Percentiles rank a stretch among this genome's conserved stretches.
phyloP scores from a whole-genome alignment of 2,888 invertebrate genomes.

The Serrognathus titanus region DNA sequence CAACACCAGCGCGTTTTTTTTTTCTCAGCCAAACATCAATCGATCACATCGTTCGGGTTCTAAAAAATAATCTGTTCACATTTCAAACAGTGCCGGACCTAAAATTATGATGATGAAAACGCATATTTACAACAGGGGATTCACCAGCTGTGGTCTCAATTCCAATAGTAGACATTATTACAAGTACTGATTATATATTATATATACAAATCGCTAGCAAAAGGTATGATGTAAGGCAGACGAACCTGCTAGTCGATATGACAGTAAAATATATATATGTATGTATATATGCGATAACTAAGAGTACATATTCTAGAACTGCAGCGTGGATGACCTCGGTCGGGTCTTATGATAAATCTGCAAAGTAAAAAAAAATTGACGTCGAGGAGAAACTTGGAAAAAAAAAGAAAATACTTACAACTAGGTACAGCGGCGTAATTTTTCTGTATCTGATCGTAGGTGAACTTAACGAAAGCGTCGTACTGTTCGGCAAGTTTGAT shows the following conservation, averaged over 20 bases:
- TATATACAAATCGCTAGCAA: slow-evolving; percentile 40
- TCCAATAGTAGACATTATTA: slow-evolving; percentile 34
- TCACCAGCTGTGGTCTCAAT: slow-evolving; percentile 30
- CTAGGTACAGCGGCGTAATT: slow-evolving; percentile 54
- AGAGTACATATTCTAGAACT: slow-evolving; percentile 26
- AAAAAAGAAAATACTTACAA: slow-evolving; percentile 41
- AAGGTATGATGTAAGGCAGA: slow-evolving; percentile 31
- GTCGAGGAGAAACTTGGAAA: background rate
- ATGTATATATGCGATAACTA: slow-evolving; percentile 32
- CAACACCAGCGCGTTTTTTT: background rate
- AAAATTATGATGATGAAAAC: slow-evolving; percentile 20
- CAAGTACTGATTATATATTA: slow-evolving; percentile 19
- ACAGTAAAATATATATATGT: slow-evolving; percentile 30
- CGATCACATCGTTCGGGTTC: background rate
- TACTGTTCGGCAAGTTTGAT: slow-evolving; percentile 97
- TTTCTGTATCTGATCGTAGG: slow-evolving; percentile 93
- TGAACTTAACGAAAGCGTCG: slow-evolving; percentile 98
- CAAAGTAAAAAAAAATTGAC: slow-evolving; percentile 28
- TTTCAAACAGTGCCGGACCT: background rate
- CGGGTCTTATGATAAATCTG: slow-evolving; percentile 46
- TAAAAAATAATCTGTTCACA: background rate
- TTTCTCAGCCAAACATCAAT: background rate
- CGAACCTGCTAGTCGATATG: slow-evolving; percentile 29
- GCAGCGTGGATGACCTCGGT: slow-evolving; percentile 16
- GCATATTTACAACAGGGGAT: slow-evolving; percentile 37